phyloP scores from a whole-genome alignment of 2,888 invertebrate genomes.

The Drosophila mettleri region DNA sequence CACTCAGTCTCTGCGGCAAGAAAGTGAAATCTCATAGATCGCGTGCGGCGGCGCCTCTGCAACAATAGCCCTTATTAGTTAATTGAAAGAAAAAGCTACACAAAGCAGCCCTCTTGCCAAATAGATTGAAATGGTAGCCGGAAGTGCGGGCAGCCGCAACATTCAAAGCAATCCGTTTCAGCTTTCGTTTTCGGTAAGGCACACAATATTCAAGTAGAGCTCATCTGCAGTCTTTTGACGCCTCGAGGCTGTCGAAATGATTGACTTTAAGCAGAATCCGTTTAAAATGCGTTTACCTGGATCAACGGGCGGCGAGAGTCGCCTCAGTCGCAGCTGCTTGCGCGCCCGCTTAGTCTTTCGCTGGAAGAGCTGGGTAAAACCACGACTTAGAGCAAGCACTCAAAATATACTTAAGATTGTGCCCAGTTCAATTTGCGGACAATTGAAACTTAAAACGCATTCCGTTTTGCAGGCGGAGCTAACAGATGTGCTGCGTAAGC shows the following conservation, averaged over 20 bases:
- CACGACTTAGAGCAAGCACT: neutral
- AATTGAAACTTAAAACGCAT: too few relatives aligned
- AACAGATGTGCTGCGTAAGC: constrained; percentile 89
- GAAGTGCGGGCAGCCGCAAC: constrained; percentile 60
- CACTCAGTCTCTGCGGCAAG: constrained; percentile 30
- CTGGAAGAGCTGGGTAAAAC: constrained; percentile 84
- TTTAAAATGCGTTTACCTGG: constrained; percentile 83
- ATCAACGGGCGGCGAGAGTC: constrained; percentile 70
- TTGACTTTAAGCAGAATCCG: constrained; percentile 83
- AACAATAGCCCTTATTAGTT: constrained; percentile 65
- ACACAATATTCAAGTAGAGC: constrained; percentile 16
- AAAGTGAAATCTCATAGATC: constrained; percentile 71
- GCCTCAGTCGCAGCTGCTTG: constrained; percentile 82
- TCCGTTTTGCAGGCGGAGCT: constrained; percentile 88
- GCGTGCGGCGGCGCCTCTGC: constrained; percentile 53
- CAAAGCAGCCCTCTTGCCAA: too few relatives aligned
- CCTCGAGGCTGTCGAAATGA: constrained; percentile 71
- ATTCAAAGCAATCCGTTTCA: constrained; percentile 67
- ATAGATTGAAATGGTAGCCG: constrained; percentile 69
- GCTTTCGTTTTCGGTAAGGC: constrained; percentile 80
- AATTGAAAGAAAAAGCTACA: constrained; percentile 25
- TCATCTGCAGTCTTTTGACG: constrained; percentile 33
- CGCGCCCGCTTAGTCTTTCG: constrained; percentile 83
- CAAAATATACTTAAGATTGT: too few relatives aligned
- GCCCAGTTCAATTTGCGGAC: too few relatives aligned